Conservation (phyloP, 2,888 invertebrate species). For the Miltochrista miniata region DNA sequence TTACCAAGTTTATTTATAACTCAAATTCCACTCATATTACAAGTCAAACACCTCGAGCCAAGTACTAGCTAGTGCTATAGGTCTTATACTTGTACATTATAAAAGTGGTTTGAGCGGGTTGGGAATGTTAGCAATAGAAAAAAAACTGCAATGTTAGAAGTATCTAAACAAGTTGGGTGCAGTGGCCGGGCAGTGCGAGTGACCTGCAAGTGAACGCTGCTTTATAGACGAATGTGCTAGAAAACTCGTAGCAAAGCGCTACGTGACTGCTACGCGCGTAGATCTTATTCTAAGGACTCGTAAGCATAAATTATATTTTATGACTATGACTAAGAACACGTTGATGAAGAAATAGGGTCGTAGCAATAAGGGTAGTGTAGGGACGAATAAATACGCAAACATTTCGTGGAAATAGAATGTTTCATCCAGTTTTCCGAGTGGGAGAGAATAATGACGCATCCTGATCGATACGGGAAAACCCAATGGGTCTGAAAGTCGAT, state of each 20-base stretch:
- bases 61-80: slow-evolving; percentile 18
- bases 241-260: slow-evolving; percentile 63
- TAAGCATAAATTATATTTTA: not conserved
- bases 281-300: slow-evolving; percentile 13
- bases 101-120: slow-evolving; percentile 55
- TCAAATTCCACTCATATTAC: not conserved
- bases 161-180: slow-evolving; percentile 80
- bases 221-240: slow-evolving; percentile 42
- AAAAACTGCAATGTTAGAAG: slow-evolving; percentile 78
- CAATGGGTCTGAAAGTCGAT: slow-evolving; percentile 33
- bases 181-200: slow-evolving; percentile 78
- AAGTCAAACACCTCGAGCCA: slow-evolving; percentile 23
- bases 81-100: slow-evolving; percentile 30
- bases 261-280: slow-evolving; percentile 49
- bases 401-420: slow-evolving; percentile 31
- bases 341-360: not conserved
- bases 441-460: slow-evolving; percentile 52
- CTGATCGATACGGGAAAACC: slow-evolving; percentile 59
- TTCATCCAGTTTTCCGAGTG: slow-evolving; percentile 40
- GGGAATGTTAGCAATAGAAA: slow-evolving; percentile 77
- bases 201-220: slow-evolving; percentile 63
- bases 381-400: not conserved
- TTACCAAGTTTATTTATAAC: not conserved
- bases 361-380: too few relatives aligned
- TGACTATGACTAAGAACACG: not conserved